Evolutionary conservation across 2,113 vertebrate species (phyloP).

Genomic region (Paramormyrops kingsleyae): DNA sequence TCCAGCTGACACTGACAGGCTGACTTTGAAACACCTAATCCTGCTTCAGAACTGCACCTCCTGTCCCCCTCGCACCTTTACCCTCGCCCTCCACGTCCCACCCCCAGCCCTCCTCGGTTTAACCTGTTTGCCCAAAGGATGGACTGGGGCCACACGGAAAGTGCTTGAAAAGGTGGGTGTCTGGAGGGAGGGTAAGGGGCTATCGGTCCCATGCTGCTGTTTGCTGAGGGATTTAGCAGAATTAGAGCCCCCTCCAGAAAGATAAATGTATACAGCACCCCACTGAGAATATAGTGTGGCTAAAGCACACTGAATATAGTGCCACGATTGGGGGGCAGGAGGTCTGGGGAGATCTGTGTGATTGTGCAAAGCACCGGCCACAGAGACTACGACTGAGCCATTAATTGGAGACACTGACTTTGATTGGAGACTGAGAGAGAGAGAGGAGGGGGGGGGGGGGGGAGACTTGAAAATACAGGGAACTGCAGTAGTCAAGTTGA

Average conservation of each 20-base stretch:
- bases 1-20: neutral
- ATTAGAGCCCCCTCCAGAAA: conserved; percentile 21
- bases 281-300: conserved; percentile 11
- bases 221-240: conserved; percentile 17
- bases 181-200: neutral
- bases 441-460: no score
- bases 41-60: neutral
- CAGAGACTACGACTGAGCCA: neutral
- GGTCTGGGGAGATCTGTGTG: neutral
- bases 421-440: neutral
- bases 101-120: neutral
- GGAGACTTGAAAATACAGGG: neutral
- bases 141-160: conserved; percentile 10
- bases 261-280: conserved; percentile 16
- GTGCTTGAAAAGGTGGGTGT: neutral
- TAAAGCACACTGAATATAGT: conserved; percentile 13
- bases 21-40: conserved; percentile 10
- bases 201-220: neutral
- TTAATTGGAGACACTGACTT: neutral
- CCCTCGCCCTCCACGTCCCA: neutral
- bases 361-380: neutral
- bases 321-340: neutral
- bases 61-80: no score
- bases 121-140: conserved; percentile 17
- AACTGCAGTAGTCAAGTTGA: neutral